Evolutionary conservation across 2,113 vertebrate genomes (phyloP).

Genomic region (Thunnus thynnus): DNA sequence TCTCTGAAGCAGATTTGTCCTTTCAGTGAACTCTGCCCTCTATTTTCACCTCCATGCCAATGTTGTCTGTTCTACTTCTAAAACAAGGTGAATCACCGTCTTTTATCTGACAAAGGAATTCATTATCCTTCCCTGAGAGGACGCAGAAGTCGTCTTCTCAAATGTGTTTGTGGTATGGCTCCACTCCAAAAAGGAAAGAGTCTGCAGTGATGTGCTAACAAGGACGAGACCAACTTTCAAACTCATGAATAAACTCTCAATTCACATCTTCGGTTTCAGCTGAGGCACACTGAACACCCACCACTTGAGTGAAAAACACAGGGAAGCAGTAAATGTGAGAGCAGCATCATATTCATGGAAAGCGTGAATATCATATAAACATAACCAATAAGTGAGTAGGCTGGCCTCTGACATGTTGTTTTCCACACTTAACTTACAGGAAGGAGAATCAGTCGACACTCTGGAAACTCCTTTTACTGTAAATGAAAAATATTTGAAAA

Average conservation of each 20-base stretch:
- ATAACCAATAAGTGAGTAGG: conserved; percentile 40
- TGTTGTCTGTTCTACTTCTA: conserved; percentile 66
- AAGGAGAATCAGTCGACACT: conserved; percentile 19
- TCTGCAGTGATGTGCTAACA: conserved; percentile 66
- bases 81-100: conserved; percentile 75
- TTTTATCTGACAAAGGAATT: conserved; percentile 80
- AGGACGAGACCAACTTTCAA: conserved; percentile 64
- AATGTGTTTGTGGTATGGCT: conserved; percentile 74
- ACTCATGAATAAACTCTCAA: conserved; percentile 70
- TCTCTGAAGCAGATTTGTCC: conserved; percentile 76
- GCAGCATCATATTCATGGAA: conserved; percentile 47
- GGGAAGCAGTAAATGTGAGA: conserved; percentile 53
- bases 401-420: conserved; percentile 35
- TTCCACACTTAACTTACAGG: conserved; percentile 31
- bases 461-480: conserved; percentile 2
- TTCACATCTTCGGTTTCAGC: conserved; percentile 63
- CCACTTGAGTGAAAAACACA: not conserved
- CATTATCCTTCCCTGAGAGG: conserved; percentile 74
- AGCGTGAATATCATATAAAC: conserved; percentile 42
- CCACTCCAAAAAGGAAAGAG: conserved; percentile 53
- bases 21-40: conserved; percentile 81
- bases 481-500: conserved; percentile 8
- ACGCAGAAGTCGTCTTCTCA: conserved; percentile 72
- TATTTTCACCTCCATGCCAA: conserved; percentile 48
- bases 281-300: conserved; percentile 15